These are phyloP conservation scores for Hydrozoanthus tunicans DNA, from an alignment of 64 coral and sea anemone genomes.

Conservation along the genomic window DNA sequence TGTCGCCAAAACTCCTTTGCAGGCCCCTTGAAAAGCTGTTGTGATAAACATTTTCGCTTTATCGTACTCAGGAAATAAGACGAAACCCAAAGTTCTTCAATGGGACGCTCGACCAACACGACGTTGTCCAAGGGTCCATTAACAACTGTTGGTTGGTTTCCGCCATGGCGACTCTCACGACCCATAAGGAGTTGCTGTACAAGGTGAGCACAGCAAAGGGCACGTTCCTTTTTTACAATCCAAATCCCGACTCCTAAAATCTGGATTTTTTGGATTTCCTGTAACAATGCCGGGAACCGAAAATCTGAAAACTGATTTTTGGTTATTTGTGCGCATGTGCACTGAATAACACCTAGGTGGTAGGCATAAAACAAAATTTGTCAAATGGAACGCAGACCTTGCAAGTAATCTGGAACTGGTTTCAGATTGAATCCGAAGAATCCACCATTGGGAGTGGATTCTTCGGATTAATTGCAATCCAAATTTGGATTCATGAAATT, in stretches of 20 bases:
- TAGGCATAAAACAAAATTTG: no score
- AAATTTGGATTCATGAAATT: no score
- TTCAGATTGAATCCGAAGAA: no score
- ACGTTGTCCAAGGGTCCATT: conserved; percentile 15
- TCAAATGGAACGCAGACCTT: no score
- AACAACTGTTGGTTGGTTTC: conserved; percentile 53
- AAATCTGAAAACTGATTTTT: no score
- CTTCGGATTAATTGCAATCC: no score
- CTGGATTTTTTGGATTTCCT: background rate
- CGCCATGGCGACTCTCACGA: conserved; percentile 18
- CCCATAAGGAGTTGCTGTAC: conserved; percentile 28
- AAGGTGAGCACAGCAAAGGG: background rate
- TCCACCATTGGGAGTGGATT: no score
- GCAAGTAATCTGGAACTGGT: no score
- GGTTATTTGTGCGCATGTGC: no score
- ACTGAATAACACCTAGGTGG: no score
- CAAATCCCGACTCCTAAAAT: no score
- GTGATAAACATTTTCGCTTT: background rate
- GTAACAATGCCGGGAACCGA: background rate
- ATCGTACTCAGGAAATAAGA: conserved; percentile 5
- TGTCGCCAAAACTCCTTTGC: background rate
- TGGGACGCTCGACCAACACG: conserved; percentile 35
- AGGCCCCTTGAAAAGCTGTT: background rate
- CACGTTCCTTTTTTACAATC: background rate
- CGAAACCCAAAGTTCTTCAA: conserved; percentile 42